Evolutionary conservation across 1,140 invertebrate species (phyloP).

Genomic region (Pachypeltis micranthus): DNA sequence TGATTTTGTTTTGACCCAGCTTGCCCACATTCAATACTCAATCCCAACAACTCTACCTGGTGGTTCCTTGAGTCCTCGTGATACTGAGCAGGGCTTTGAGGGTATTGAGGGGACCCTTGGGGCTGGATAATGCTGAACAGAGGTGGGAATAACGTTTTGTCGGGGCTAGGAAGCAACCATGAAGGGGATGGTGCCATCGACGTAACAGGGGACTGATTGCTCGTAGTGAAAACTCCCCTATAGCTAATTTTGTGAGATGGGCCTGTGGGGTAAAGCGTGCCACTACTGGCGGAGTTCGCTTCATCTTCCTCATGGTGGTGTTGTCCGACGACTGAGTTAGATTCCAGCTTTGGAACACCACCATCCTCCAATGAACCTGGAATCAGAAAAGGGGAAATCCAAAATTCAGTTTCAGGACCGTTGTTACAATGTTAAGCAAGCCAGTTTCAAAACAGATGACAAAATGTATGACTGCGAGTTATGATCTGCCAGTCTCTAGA

Average conservation of each 20-base stretch:
- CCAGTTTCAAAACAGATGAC: too few species aligned
- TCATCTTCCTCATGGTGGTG: constrained; percentile 58
- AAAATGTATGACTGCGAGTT: too few species aligned
- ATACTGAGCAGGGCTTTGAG: constrained; percentile 34
- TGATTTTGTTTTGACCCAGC: constrained; percentile 34
- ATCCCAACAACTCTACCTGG: constrained; percentile 45
- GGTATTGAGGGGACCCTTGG: constrained; percentile 15
- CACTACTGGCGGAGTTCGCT: constrained; percentile 37
- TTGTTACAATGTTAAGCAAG: too few species aligned
- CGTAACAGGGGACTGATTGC: constrained; percentile 40
- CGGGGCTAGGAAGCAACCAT: constrained; percentile 47
- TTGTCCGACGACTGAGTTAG: constrained; percentile 35
- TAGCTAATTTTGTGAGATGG: constrained; percentile 49
- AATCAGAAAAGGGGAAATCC: constrained; percentile 29
- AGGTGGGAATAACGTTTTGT: constrained; percentile 46
- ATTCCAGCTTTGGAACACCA: constrained; percentile 48
- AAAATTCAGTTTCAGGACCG: neutral
- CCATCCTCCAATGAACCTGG: constrained; percentile 65
- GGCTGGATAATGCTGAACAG: constrained; percentile 39
- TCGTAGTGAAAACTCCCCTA: constrained; percentile 54
- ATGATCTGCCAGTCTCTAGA: too few species aligned
- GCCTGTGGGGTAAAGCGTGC: neutral
- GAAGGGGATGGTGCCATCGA: constrained; percentile 29
- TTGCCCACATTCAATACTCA: constrained; percentile 46
- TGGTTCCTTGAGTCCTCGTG: constrained; percentile 38